Evolutionary conservation across 2,113 vertebrate genomes (phyloP).

Genomic region (Erythrocercus mccallii): DNA sequence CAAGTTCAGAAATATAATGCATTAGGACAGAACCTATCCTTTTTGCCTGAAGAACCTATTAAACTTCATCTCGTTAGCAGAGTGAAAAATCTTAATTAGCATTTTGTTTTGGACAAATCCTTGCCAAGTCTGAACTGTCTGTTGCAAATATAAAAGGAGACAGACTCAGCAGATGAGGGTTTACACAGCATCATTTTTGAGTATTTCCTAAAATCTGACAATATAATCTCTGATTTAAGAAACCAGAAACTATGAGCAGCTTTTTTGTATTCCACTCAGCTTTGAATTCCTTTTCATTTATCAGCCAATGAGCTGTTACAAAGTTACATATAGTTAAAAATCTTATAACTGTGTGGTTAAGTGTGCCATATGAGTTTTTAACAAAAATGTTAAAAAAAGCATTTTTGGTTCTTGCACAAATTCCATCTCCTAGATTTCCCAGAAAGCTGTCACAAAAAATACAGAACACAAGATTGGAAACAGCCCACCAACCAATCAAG

Average conservation of each 20-base stretch:
- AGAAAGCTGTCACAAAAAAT: not conserved
- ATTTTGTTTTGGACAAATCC: constrained; percentile 48
- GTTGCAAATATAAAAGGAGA: not conserved
- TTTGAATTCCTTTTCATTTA: not conserved
- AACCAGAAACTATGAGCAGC: not conserved
- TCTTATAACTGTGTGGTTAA: not conserved
- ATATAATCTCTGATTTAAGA: not conserved
- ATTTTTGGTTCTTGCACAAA: not conserved
- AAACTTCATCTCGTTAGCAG: constrained; percentile 56
- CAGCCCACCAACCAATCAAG: not conserved
- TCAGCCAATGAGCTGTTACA: not conserved
- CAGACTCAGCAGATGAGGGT: not conserved
- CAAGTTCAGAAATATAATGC: constrained; percentile 26
- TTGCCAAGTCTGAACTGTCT: constrained; percentile 7
- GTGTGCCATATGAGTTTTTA: not conserved
- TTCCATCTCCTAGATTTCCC: not conserved
- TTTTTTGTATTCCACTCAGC: not conserved
- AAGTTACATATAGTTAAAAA: not conserved
- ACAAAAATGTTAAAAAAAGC: rapidly evolving
- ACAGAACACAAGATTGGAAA: not conserved
- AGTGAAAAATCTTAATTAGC: constrained; percentile 62
- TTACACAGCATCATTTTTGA: not conserved
- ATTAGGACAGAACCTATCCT: constrained; percentile 56
- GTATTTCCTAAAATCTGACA: not conserved
- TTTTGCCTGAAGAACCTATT: constrained; percentile 73